Percentiles rank a stretch among this genome's conserved stretches.
These are phyloP conservation scores for Calidris pugnax DNA, from an alignment of 2,113 vertebrate species.

Conservation along the genomic window DNA sequence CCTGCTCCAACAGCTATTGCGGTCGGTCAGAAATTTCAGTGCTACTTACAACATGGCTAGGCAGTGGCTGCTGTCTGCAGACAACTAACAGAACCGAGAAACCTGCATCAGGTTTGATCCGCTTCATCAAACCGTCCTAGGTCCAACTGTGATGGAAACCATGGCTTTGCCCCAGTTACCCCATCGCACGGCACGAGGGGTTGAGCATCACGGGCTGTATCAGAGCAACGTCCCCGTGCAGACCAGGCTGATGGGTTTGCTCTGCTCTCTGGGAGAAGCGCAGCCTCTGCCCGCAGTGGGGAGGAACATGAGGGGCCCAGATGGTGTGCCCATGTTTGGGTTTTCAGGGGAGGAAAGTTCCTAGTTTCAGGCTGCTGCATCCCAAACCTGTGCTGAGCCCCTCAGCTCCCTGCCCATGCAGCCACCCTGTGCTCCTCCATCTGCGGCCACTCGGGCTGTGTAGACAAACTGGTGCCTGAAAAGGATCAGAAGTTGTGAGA, in stretches of 20 bases:
- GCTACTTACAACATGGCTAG: neutral
- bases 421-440: neutral
- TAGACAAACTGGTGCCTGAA: neutral
- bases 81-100: neutral
- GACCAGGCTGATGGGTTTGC: neutral
- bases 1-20: neutral
- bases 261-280: neutral
- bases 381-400: rapidly evolving
- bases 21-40: neutral
- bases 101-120: neutral
- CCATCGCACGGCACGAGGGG: rapidly evolving
- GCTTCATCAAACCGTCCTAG: neutral
- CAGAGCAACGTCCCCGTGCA: neutral
- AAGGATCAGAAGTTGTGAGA: neutral
- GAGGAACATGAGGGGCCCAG: neutral
- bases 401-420: rapidly evolving
- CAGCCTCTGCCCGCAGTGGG: neutral
- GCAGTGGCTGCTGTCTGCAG: neutral
- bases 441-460: rapidly evolving
- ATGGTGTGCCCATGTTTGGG: neutral
- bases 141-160: neutral
- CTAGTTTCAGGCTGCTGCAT: neutral
- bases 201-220: neutral
- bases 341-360: neutral
- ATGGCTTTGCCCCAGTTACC: neutral